Evolutionary conservation across 1,140 invertebrate species (phyloP), one percentile per base, ranked within the genome.

Genomic region (Apis dorsata): DNA sequence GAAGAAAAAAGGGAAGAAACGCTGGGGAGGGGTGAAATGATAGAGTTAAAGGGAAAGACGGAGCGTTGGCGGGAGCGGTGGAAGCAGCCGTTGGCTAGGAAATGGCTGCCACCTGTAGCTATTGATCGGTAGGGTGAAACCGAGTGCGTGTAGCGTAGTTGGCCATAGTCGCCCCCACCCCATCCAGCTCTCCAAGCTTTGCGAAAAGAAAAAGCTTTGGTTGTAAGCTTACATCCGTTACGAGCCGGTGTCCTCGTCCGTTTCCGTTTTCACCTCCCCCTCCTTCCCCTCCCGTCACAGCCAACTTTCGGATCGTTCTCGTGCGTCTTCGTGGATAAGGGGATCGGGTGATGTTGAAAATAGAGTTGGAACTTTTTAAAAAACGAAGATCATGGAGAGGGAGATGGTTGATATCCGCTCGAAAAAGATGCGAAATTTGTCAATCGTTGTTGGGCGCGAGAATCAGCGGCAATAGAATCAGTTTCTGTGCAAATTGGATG

Each of bases 21-120:
- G 34, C 4, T 7, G 4, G 34, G 34, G 34, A 34, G 34, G 34
- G 34, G 34, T 44, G 34, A 66, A 85, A 78, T 78, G 55, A 79
- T 73, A 85, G 53, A 65, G 81, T 73, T 86, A 76, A 62, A 73
- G 76, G 75, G 72, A 85, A 85, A 83, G 74, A 81, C 49, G 84
- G 70, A 76, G 62, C 60, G 63, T 69, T 71, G n/a, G 63, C 59
- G 79, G 72, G 79, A 82, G 77, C 34, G 73, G 65, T 78, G 74
- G 86, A 75, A 77, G 76, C 79, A 79, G 74, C 87, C 81, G 85
- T 86, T 88, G 89, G 92, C 90, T 93, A 91, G 93, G 92, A 93
- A 94, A 94, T 94, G 93, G 93, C 92, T 94, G 92, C 93, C 93
- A 94, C 93, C 93, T 94, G 93, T 94, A 94, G 93, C 93, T 94